Evolutionary conservation across 2,113 vertebrate species (phyloP).

Genomic region (Scomber japonicus): DNA sequence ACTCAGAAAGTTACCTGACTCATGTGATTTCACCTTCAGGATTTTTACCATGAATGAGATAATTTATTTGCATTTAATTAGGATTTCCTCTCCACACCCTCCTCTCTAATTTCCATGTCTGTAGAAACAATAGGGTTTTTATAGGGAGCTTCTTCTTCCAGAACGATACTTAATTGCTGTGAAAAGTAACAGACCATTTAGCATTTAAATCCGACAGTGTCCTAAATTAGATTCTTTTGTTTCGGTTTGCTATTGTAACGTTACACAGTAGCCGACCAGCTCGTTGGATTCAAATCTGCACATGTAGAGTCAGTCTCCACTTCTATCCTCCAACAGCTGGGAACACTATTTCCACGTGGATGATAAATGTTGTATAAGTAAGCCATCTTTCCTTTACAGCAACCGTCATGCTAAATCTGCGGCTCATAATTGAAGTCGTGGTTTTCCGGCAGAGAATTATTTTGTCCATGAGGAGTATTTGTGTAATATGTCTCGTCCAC

Average conservation of each 20-base stretch:
- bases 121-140: background rate
- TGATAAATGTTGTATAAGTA: background rate
- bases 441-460: background rate
- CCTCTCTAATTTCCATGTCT: background rate
- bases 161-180: background rate
- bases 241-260: background rate
- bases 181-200: background rate
- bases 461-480: background rate
- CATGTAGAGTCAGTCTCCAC: background rate
- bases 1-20: background rate
- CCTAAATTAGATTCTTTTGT: background rate
- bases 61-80: conserved; percentile 10
- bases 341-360: background rate
- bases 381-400: background rate
- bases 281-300: background rate
- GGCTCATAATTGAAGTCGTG: background rate
- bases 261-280: background rate
- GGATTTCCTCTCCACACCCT: background rate
- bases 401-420: conserved; percentile 1
- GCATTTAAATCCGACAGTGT: background rate
- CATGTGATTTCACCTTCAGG: background rate
- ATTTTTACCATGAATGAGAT: background rate
- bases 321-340: background rate
- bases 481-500: conserved; percentile 12
- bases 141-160: background rate